phyloP scores from a whole-genome alignment of 2,888 invertebrate genomes.

The Leptinotarsa haldemani region DNA sequence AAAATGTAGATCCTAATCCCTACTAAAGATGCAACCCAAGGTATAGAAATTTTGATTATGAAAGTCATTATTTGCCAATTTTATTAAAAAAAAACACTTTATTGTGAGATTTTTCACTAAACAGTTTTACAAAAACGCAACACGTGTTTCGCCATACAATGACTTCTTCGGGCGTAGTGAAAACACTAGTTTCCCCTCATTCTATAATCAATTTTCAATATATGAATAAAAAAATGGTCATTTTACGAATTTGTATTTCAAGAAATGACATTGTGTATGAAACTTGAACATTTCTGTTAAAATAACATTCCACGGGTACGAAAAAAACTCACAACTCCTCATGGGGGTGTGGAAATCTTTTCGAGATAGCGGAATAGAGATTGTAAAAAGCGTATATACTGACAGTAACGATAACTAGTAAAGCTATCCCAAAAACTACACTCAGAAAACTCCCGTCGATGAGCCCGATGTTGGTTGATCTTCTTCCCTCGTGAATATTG shows the following conservation, averaged over 20 bases:
- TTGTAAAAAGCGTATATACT: slow-evolving; percentile 89
- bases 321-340: slow-evolving; percentile 76
- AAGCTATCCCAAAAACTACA: slow-evolving; percentile 83
- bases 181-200: too few relatives aligned
- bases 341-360: slow-evolving; percentile 84
- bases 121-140: too few relatives aligned
- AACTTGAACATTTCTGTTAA: not conserved
- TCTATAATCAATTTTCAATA: too few relatives aligned
- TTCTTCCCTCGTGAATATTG: slow-evolving; percentile 64
- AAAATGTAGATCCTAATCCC: too few relatives aligned
- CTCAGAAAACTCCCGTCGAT: slow-evolving; percentile 87
- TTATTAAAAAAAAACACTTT: too few relatives aligned
- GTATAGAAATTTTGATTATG: too few relatives aligned
- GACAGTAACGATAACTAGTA: slow-evolving; percentile 82
- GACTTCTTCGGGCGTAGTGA: too few relatives aligned
- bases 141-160: too few relatives aligned
- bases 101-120: too few relatives aligned
- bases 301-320: not conserved
- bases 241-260: not conserved
- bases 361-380: slow-evolving; percentile 81
- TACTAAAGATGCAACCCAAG: too few relatives aligned
- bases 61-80: too few relatives aligned
- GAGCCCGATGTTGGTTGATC: slow-evolving; percentile 67
- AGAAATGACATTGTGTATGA: not conserved
- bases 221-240: too few relatives aligned